Percentiles rank a stretch among this genome's conserved stretches.
These are phyloP conservation scores for Scaptomyza pallida DNA, from an alignment of 1,140 invertebrate species.

Conservation along the genomic window DNA sequence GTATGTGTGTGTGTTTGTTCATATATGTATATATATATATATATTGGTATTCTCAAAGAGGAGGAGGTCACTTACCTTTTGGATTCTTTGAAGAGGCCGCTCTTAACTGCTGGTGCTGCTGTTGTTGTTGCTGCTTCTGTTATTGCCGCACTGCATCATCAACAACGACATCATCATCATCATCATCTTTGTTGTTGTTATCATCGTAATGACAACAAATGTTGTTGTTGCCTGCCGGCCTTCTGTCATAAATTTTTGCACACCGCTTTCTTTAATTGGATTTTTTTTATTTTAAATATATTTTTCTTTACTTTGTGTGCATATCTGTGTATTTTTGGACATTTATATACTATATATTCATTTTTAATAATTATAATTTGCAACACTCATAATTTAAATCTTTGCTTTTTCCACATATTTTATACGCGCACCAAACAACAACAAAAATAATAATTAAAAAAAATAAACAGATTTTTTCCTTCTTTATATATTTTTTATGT, in stretches of 20 bases:
- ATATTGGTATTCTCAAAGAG: slow-evolving; percentile 29
- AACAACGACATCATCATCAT: slow-evolving; percentile 21
- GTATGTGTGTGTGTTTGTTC: slow-evolving; percentile 11
- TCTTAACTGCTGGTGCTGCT: slow-evolving; percentile 14
- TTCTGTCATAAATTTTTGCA: slow-evolving; percentile 36
- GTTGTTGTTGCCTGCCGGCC: slow-evolving; percentile 7
- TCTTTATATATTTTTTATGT: slow-evolving; percentile 3
- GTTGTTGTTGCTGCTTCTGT: slow-evolving; percentile 3
- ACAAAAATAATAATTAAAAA: slow-evolving; percentile 13
- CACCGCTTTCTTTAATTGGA: slow-evolving; percentile 36
- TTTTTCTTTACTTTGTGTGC: slow-evolving; percentile 9
- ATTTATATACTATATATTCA: slow-evolving; percentile 1
- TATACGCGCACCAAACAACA: slow-evolving; percentile 21
- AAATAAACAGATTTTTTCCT: neutral
- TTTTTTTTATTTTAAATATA: slow-evolving; percentile 8
- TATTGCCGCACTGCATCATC: slow-evolving; percentile 26
- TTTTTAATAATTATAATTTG: slow-evolving; percentile 27
- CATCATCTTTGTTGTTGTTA: neutral
- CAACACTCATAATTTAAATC: slow-evolving; percentile 29
- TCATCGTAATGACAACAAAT: slow-evolving; percentile 13
- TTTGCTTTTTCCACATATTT: slow-evolving; percentile 21
- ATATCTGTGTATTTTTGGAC: neutral
- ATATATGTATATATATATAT: neutral
- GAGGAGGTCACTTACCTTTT: slow-evolving; percentile 74
- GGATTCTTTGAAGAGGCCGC: slow-evolving; percentile 41